Base-by-base conservation (phyloP, 2,797 vertebrate genomes). In the Graptemys geographica region DNA sequence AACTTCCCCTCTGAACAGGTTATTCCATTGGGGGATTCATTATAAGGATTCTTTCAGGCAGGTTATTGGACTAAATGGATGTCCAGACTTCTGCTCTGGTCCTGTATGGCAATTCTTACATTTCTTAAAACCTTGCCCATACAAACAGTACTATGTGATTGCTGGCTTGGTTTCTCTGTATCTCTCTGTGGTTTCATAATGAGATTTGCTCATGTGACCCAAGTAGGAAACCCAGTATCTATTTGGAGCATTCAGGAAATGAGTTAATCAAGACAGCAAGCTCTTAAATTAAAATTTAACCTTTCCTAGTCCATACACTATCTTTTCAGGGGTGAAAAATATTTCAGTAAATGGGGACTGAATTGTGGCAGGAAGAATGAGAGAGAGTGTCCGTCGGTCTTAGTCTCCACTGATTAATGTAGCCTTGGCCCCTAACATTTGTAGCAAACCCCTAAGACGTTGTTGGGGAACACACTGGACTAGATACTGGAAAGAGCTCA, bases 171-270 rank as follows among this genome's bases (percentile, higher is more conserved):
- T 2, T 3, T 1, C 0, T 1, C 81, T 41, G 6, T 1, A 0
- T 37, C 27, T 31, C 47, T 53, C 3, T 13, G 23, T 1, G 78
- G 55, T 59, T 94, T 89, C 41, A 76, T 93, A 41, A 79, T 37
- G 69, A 72, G 16, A 83, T 21, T n/a, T 79, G 41, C 51, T 74
- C 11, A 7, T 0, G 11, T 65, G 83, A 90, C 65, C 74, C 56
- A 44, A 84, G 88, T 27, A 95, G 89, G 87, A 97, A 97, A 94
- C 41, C 52, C 49, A 11, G 11, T 1, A 12, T 53, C 89, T 96
- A 93, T 93, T 23, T 90, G 52, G 15, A 94, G 90, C 65, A 89
- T 28, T 3, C 81, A 94, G 85, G 52, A 96, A 96, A 81, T 49
- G 79, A 91, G 55, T 33, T 76, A 84, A 89, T 59, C 74, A 84